Conservation (phyloP, 2,797 vertebrate species). For the Tarsius wallacei region DNA sequence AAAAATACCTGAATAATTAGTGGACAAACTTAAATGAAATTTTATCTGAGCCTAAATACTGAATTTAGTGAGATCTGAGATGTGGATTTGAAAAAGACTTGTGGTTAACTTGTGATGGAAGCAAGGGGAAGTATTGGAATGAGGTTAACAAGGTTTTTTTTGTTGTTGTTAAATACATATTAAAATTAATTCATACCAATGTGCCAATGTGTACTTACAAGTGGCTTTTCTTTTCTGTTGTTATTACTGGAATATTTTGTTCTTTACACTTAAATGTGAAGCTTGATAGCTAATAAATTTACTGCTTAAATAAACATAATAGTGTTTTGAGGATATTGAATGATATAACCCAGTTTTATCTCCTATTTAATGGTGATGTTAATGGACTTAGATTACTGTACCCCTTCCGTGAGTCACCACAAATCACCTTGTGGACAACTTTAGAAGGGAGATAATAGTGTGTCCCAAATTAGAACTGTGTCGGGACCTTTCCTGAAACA, state of each 20-base stretch:
- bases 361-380: constrained; percentile 5
- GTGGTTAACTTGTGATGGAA: not conserved
- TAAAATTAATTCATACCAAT: not conserved
- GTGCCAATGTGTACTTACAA: not conserved
- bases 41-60: constrained; percentile 2
- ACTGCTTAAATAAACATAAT: not conserved
- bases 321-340: not conserved
- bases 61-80: not conserved
- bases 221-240: not conserved
- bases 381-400: not conserved
- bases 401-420: not conserved
- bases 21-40: not conserved
- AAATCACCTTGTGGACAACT: not conserved
- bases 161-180: not conserved
- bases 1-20: not conserved
- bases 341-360: not conserved
- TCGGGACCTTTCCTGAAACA: not conserved
- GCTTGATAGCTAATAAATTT: not conserved
- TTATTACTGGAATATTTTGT: not conserved
- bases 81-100: not conserved
- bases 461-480: not conserved
- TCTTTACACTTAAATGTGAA: not conserved
- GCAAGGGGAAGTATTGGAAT: not conserved
- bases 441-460: not conserved
- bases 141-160: not conserved